Conservation (phyloP, 2,888 invertebrate species). For the Operophtera brumata region DNA sequence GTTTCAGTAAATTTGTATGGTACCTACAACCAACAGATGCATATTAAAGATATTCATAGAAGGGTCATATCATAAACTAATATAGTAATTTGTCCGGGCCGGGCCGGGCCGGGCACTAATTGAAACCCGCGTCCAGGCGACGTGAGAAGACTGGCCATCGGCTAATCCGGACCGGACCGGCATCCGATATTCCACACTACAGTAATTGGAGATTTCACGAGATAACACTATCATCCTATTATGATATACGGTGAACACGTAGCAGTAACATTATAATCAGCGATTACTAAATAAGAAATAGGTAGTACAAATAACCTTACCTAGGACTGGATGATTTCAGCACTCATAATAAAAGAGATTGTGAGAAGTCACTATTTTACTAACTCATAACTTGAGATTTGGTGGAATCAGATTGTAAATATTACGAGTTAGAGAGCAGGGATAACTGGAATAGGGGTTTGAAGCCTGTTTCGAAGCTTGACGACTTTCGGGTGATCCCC, state of each 20-base stretch:
- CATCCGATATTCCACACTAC: constrained; percentile 37
- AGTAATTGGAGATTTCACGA: constrained; percentile 76
- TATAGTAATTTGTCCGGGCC: constrained; percentile 58
- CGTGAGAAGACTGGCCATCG: constrained; percentile 76
- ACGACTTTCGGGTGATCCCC: constrained; percentile 54
- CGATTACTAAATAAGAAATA: not conserved
- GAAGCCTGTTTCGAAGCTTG: constrained; percentile 66
- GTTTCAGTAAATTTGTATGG: constrained; percentile 7
- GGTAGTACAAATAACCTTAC: not conserved
- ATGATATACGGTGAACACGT: constrained; percentile 52
- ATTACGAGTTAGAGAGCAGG: constrained; percentile 52
- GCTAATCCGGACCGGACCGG: constrained; percentile 53
- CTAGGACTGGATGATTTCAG: not conserved
- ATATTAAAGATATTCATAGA: constrained; percentile 52
- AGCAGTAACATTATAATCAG: constrained; percentile 14
- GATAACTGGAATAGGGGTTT: constrained; percentile 69
- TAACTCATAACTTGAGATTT: constrained; percentile 18
- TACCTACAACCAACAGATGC: constrained; percentile 12
- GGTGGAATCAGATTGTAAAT: constrained; percentile 48
- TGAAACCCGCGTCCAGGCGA: constrained; percentile 66
- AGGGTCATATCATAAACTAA: constrained; percentile 55
- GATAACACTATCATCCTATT: constrained; percentile 74
- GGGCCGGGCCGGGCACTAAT: constrained; percentile 59
- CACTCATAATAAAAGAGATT: not conserved
- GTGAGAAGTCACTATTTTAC: constrained; percentile 6